Conservation (phyloP, 1,140 invertebrate genomes). For the Scylla paramamosain region DNA sequence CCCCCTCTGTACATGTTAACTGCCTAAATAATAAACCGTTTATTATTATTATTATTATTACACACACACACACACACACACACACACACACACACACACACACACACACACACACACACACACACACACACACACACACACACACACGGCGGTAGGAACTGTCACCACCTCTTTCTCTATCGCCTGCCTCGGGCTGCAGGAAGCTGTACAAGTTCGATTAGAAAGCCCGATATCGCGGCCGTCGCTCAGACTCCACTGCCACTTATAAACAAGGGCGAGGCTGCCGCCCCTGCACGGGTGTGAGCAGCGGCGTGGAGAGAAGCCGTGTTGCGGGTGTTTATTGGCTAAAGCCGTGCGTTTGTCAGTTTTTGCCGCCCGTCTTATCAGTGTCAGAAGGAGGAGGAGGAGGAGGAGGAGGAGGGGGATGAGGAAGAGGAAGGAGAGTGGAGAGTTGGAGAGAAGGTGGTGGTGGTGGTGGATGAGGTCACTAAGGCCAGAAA, state of each 20-base stretch:
- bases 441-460: not conserved
- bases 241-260: not conserved
- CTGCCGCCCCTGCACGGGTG: not conserved
- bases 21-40: too few species aligned
- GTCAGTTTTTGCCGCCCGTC: not conserved
- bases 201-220: not conserved
- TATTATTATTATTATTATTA: too few species aligned
- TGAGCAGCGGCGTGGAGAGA: slow-evolving; percentile 6
- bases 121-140: not conserved
- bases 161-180: not conserved
- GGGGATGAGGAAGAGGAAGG: not conserved
- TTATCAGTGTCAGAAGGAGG: slow-evolving; percentile 19
- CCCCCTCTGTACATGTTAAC: too few species aligned
- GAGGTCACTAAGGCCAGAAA: not conserved
- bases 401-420: not conserved
- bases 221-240: not conserved
- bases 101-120: slow-evolving; percentile 20
- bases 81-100: slow-evolving; percentile 20
- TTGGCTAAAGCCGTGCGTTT: not conserved
- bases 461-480: not conserved
- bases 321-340: not conserved
- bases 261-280: slow-evolving; percentile 10
- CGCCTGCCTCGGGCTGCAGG: not conserved
- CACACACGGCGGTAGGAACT: not conserved
- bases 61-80: not conserved